Conservation (phyloP, 2,888 invertebrate species). For the Nomada flava region DNA sequence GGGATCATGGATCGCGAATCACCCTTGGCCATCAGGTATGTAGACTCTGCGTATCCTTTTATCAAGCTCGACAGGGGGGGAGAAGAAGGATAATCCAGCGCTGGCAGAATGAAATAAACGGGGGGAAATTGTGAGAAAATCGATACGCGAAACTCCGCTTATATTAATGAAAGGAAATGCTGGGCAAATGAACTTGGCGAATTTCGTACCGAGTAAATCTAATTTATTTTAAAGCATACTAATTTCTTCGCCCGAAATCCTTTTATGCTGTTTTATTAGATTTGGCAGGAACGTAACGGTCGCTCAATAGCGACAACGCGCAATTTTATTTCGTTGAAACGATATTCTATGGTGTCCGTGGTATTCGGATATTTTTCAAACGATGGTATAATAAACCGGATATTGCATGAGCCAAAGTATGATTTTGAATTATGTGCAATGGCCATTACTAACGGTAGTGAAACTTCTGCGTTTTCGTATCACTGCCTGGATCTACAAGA, state of each 20-base stretch:
- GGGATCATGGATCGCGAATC: slow-evolving; percentile 38
- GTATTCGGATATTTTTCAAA: no score
- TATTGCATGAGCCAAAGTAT: no score
- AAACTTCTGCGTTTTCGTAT: no score
- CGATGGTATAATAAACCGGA: no score
- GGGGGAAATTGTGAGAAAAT: slow-evolving; percentile 52
- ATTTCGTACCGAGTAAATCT: neutral
- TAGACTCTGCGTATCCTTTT: slow-evolving; percentile 36
- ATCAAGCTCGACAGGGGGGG: slow-evolving; percentile 13
- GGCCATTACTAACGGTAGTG: no score
- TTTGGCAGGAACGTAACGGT: no score
- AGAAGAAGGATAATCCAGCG: slow-evolving; percentile 22
- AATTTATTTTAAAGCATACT: neutral
- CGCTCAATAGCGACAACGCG: no score
- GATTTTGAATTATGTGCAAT: no score
- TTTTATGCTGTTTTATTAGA: neutral
- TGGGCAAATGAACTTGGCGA: slow-evolving; percentile 1
- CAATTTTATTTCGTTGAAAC: no score
- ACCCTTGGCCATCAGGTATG: slow-evolving; percentile 41
- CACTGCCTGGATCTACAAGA: no score
- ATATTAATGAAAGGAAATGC: slow-evolving; percentile 21
- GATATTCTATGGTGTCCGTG: no score
- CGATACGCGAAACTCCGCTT: slow-evolving; percentile 39
- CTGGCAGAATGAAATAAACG: slow-evolving; percentile 43
- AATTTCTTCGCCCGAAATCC: no score